Conservation (phyloP, 2,113 vertebrate species). For the Nothocercus julius region DNA sequence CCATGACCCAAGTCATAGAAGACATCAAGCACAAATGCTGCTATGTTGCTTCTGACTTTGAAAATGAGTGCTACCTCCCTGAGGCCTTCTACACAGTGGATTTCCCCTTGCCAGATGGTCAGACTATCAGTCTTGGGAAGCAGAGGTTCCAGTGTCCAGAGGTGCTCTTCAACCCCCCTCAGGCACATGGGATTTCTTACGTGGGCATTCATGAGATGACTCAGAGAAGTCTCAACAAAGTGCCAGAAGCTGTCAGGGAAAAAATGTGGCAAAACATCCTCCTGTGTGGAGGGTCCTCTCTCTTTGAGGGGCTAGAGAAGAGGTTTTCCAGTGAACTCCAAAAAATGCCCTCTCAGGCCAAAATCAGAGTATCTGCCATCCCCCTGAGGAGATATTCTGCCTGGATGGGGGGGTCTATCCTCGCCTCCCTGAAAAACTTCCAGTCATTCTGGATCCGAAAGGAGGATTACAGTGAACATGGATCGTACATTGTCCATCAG, state of each 20-base stretch:
- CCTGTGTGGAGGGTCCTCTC: constrained; percentile 63
- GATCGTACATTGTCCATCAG: constrained; percentile 59
- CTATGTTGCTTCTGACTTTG: constrained; percentile 39
- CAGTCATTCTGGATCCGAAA: constrained; percentile 67
- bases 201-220: constrained; percentile 53
- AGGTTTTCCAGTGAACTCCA: constrained; percentile 49
- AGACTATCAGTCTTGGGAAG: constrained; percentile 20
- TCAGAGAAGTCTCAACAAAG: constrained; percentile 14
- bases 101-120: constrained; percentile 58
- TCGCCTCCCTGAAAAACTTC: constrained; percentile 66
- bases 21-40: constrained; percentile 62
- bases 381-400: constrained; percentile 26
- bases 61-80: background rate
- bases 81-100: background rate
- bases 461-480: constrained; percentile 60
- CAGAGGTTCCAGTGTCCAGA: constrained; percentile 67
- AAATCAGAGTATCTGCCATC: background rate
- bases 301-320: constrained; percentile 43
- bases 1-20: constrained; percentile 26
- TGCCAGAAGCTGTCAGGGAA: background rate
- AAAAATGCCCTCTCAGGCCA: background rate
- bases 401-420: constrained; percentile 72
- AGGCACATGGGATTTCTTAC: background rate
- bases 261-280: constrained; percentile 43
- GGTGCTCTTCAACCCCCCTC: constrained; percentile 54